Percentiles rank a stretch among this genome's conserved stretches.
Conservation (phyloP, 2,888 invertebrate species). For the Napeogenes sylphis region DNA sequence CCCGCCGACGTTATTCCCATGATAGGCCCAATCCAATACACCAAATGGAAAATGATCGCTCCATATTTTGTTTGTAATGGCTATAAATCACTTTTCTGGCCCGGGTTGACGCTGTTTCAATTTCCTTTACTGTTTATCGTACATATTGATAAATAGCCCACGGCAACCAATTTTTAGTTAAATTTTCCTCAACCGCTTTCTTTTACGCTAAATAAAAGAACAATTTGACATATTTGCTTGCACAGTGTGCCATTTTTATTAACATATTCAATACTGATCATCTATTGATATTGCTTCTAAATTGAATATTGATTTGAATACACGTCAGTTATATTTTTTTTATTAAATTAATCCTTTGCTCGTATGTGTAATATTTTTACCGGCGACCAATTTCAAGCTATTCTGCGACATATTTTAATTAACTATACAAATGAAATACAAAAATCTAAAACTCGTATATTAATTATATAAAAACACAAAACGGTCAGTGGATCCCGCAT, state of each 20-base stretch:
- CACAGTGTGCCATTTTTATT: slow-evolving; percentile 53
- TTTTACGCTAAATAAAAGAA: slow-evolving; percentile 70
- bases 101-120: slow-evolving; percentile 72
- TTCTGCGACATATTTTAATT: not conserved
- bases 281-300: not conserved
- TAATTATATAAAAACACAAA: slow-evolving; percentile 14
- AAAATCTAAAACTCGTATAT: not conserved
- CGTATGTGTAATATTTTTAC: no score
- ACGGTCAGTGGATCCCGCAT: slow-evolving; percentile 31
- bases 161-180: slow-evolving; percentile 59
- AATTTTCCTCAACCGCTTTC: slow-evolving; percentile 51
- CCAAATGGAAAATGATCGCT: slow-evolving; percentile 70
- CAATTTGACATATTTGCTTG: slow-evolving; percentile 63
- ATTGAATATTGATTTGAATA: not conserved
- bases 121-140: slow-evolving; percentile 75
- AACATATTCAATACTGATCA: not conserved
- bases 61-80: slow-evolving; percentile 72
- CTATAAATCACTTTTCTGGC: slow-evolving; percentile 71
- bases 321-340: not conserved
- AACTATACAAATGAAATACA: not conserved
- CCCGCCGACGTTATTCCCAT: slow-evolving; percentile 40
- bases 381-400: no score
- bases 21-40: slow-evolving; percentile 62
- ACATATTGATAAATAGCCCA: slow-evolving; percentile 73
- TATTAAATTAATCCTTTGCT: not conserved